Evolutionary conservation across 1,140 invertebrate species (phyloP), one percentile per base, ranked within the genome.

Genomic region (Aphidius ervi): DNA sequence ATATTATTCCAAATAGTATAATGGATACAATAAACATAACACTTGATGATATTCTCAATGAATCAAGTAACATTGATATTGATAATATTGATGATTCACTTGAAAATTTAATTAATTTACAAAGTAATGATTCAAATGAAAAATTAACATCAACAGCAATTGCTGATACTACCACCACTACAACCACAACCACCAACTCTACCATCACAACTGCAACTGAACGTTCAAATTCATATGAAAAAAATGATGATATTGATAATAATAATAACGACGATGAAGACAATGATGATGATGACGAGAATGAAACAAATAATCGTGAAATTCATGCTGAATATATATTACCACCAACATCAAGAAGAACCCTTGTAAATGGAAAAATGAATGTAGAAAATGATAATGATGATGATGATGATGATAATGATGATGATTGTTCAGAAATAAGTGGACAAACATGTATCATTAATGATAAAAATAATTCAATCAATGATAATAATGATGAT

Each of bases 11-110:
- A 16, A 16, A 16, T 16, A 71, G 73, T 64, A 67, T 67, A 5
- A 66, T 72, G 23, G 69, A 74, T 39, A 61, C 64, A 73, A 76
- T 53, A 47, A 61, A 40, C 0, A 71, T 70, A 53, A 71, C 71
- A 70, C 47, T 71, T 65, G 6, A 72, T 70, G 60, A 56, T 59
- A 37, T 65, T 50, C 48, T 65, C 6, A n/a, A 64, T 41, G 63
- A 74, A n/a, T 65, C 71, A 16, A 39, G 61, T 3, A 31, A 31
- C 4, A 31, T 31, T 31, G 23, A 31, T 31, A 31, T 31, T 31
- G 23, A 31, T 31, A 62, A 72, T 9, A 46, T 48, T 8, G 63
- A 56, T 3, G 56, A 55, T 31, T 47, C 46, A n/a, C 57, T 65
- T 45, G 61, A 58, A 10, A 61, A 63, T 57, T 39, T 54, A 7